Base-by-base conservation (phyloP, 1,140 invertebrate species). In the Leptopilina clavipes region DNA sequence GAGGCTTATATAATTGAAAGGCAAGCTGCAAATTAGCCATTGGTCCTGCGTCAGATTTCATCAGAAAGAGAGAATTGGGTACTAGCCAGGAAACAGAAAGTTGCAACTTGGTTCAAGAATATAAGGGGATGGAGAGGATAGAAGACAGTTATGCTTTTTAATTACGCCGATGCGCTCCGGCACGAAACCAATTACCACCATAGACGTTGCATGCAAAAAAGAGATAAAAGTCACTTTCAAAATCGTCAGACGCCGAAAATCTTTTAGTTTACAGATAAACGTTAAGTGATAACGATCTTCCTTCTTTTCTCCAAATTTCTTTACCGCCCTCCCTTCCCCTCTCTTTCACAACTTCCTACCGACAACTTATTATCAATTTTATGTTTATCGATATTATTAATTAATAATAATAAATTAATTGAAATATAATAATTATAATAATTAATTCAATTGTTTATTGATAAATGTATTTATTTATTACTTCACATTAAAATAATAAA, bases 1-100 rank as follows among this genome's bases (percentile, higher is more conserved):
- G 74, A 40, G 37, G 37, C 37, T 40, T 70, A 56, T 65, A 81
- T 83, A 82, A 83, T 83, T 83, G 79, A 82, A 83, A 80, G 79
- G 75, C 76, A 72, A 9, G 74, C 77, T 72, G 72, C 81, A 76
- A 83, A 82, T 77, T 81, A 83, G 79, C 81, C 59, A 70, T 40
- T 72, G 71, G 72, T 76, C 75, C 71, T 19, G 37, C 12, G 22
- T 65, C 25, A 22, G 11, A 65, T 65, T 65, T 65, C 59, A 56
- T 71, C 43, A 73, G 76, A 65, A 65, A 65, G 59, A 65, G 59
- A 65, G 59, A 65, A 65, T 65, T 31, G 25, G 59, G 22, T 65
- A 31, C 25, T 14, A n/a, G 59, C 25, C 25, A 31, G 22, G 59
- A 65, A 25, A n/a, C 11, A 31, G 22, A 14, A 65, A 31, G 12